Evolutionary conservation across 2,888 invertebrate genomes (phyloP), one percentile per base, ranked within the genome.

Genomic region (Drosophila phalerata): DNA sequence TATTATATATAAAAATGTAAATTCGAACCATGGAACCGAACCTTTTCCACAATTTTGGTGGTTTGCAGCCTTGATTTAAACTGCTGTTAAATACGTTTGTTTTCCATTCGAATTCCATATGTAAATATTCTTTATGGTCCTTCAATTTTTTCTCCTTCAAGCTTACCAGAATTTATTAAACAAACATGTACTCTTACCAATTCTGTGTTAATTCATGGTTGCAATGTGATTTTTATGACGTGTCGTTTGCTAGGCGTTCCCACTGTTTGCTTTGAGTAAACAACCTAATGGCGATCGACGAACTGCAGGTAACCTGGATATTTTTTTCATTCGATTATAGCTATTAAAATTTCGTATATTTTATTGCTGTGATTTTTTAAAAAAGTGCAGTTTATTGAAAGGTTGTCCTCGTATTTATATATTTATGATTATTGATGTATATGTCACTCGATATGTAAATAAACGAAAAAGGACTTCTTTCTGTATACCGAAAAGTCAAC

Each of bases 131-230:
- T 37, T 22, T 22, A 37, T 25, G 25, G 37, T 10, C 37, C 15
- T 15, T 37, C 15, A 37, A n/a, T 30, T n/a, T 61, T 55, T 28
- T 5, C n/a, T 10, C 3, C 25, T 11, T 32, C 22, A 30, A 8
- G 10, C 32, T 43, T 48, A 70, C 40, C 19, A 17, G 17, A 45
- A 71, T 58, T 58, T 58, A 64, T 71, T 53, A 40, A 45, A 30
- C 53, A 64, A 71, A 64, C 13, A 71, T 17, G 11, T 38, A 34
- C 34, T 51, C 3, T 9, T 11, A 32, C 37, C 13, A 32, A 6
- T 6, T 0, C 32, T 8, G 34, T 70, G 34, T 42, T 37, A 52
- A 15, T 28, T 5, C 47, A 53, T 48, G 5, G n/a, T 22, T 48
- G 37, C 17, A 48, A 34, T 15, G 47, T 42, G 30, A 10, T 71